Conservation (phyloP, 2,113 vertebrate genomes). For the Brachyhypopomus gauderio region DNA sequence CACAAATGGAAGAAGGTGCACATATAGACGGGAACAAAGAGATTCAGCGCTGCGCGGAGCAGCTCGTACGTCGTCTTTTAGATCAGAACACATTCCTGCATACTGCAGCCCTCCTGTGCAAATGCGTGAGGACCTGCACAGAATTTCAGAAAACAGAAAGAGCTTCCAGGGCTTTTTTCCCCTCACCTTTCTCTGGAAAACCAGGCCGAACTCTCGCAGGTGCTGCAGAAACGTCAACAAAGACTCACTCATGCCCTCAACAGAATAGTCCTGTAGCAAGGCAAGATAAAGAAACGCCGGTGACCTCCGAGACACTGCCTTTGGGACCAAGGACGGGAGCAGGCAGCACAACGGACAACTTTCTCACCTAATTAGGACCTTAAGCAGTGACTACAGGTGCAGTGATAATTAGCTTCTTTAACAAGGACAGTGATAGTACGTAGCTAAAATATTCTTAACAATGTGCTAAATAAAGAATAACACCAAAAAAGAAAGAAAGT, state of each 20-base stretch:
- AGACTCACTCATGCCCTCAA: conserved; percentile 95
- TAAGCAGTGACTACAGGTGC: neutral
- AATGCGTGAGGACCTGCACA: neutral
- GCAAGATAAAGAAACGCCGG: conserved; percentile 8
- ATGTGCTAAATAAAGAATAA: neutral
- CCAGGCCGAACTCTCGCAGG: conserved; percentile 88
- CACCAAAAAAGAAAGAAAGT: too few relatives aligned
- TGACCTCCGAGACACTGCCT: neutral
- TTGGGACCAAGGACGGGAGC: neutral
- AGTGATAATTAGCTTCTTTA: neutral
- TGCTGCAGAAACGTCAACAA: conserved; percentile 90
- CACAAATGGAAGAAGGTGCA: conserved; percentile 6
- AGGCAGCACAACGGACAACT: neutral
- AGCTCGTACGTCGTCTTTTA: neutral
- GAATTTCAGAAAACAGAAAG: neutral
- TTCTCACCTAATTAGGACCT: neutral
- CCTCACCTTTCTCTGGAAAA: conserved; percentile 90
- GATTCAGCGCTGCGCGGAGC: neutral
- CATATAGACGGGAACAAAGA: neutral
- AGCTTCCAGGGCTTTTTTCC: too few relatives aligned
- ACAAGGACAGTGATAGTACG: neutral
- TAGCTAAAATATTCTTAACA: neutral
- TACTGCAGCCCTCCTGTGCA: neutral
- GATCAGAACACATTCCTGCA: neutral
- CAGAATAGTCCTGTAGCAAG: conserved; percentile 84